Percentiles rank a stretch among this genome's conserved stretches.
Evolutionary conservation across 2,888 invertebrate genomes (phyloP).

Genomic region (Tachina fera): DNA sequence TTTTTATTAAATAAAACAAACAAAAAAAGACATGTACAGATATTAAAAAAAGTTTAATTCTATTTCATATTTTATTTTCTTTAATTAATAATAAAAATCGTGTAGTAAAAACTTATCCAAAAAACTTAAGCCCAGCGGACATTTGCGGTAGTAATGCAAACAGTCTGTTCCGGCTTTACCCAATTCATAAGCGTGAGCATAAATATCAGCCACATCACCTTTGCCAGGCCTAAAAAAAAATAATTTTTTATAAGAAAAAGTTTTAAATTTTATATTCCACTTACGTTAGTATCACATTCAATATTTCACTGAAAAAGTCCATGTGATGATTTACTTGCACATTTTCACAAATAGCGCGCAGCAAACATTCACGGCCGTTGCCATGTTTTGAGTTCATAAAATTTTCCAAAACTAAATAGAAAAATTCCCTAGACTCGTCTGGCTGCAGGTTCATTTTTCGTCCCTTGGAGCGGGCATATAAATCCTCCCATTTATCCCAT

Average conservation of each 20-base stretch:
- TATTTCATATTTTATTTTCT: background rate
- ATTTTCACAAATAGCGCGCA: constrained; percentile 81
- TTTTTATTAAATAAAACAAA: background rate
- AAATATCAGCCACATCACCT: constrained; percentile 83
- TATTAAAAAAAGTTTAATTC: background rate
- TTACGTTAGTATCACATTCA: constrained; percentile 79
- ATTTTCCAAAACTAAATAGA: constrained; percentile 74
- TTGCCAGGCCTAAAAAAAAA: constrained; percentile 73
- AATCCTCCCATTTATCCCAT: constrained; percentile 74
- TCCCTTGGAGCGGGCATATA: constrained; percentile 47
- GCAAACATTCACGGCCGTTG: constrained; percentile 75
- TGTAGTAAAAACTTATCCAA: constrained; percentile 83
- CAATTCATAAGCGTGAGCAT: constrained; percentile 84
- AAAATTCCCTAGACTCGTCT: constrained; percentile 72
- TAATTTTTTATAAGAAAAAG: background rate
- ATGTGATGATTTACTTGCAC: constrained; percentile 77
- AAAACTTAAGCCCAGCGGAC: constrained; percentile 86
- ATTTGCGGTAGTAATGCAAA: constrained; percentile 84
- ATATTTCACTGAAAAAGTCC: constrained; percentile 77
- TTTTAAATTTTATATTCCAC: constrained; percentile 17
- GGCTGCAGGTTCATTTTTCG: constrained; percentile 4
- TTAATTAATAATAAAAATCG: constrained; percentile 18
- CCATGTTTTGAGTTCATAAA: constrained; percentile 68
- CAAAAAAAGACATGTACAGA: background rate
- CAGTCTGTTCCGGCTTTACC: constrained; percentile 83